Evolutionary conservation across 2,113 vertebrate species (phyloP), one percentile per base, ranked within the genome.

Genomic region (Cyrtonyx montezumae): DNA sequence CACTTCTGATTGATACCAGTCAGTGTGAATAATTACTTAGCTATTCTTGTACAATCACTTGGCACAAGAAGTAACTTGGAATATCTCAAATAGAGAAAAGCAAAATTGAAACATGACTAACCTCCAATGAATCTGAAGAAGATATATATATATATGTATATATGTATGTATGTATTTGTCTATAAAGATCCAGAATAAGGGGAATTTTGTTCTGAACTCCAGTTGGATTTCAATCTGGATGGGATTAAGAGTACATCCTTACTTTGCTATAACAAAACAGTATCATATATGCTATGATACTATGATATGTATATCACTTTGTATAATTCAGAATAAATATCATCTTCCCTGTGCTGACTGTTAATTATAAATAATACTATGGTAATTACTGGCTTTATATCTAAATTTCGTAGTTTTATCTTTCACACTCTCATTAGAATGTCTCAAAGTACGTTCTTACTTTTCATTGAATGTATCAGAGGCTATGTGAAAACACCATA

Each of bases 401-500:
- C 10, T 62, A 40, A 76, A 93, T 88, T 49, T 67, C 61, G 36
- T 65, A 69, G 34, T 93, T 48, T 73, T 77, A 63, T 51, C 40
- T 40, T 40, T 40, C 40, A 40, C 40, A 40, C 23, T 86, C 77
- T 91, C 76, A 40, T 76, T 25, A 86, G 23, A 10, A 86, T 70
- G 55, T 32, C 58, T 73, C 77, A 68, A 80, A 48, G 2, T 48
- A 79, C 17, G 85, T 71, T 15, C 13, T 2, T 87, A 7, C 25
- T 87, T 79, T 92, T 80, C 42, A 79, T 25, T 83, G 21, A 9
- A 84, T 70, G 36, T 91, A 22, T 90, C 40, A 66, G 62, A 82
- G 67, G 6, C 36, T 65, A 30, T 84, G 81, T 70, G 76, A 97
- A 97, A 79, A 45, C 30, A 91, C 25, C 66, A 15, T 89, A 63